Conservation (phyloP, 2,113 vertebrate genomes). For the Zonotrichia leucophrys region DNA sequence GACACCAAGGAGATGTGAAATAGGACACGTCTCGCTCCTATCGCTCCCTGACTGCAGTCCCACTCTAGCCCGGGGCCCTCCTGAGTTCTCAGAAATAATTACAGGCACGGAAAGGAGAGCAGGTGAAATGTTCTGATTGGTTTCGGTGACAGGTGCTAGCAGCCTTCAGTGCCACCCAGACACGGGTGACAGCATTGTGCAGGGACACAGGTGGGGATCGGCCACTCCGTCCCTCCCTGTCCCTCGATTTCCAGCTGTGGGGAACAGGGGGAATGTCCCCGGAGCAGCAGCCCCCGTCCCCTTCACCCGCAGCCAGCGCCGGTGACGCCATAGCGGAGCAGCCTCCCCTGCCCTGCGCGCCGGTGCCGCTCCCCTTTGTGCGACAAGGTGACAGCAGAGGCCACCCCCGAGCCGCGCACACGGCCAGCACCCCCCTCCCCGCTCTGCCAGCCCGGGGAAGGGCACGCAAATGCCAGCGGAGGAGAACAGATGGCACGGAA, state of each 20-base stretch:
- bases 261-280: rapidly evolving
- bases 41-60: neutral
- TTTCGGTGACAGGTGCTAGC: neutral
- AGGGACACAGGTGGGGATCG: neutral
- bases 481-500: constrained; percentile 8
- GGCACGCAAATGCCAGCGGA: neutral
- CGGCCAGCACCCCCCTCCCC: neutral
- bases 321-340: neutral
- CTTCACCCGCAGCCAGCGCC: neutral
- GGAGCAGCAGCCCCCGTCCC: neutral
- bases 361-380: neutral
- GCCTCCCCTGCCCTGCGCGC: neutral
- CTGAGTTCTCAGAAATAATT: neutral
- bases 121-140: neutral
- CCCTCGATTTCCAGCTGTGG: neutral
- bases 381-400: neutral
- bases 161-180: neutral
- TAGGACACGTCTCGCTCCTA: neutral
- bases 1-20: neutral
- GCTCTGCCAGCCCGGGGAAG: neutral
- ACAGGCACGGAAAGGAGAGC: too few relatives aligned
- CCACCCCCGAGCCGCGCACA: neutral
- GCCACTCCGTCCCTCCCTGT: rapidly evolving
- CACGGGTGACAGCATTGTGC: rapidly evolving
- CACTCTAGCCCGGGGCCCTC: neutral